Percentiles rank a stretch among this genome's conserved stretches.
phyloP scores from a whole-genome alignment of 2,888 invertebrate species.

The Amblyjoppa fuscipennis region DNA sequence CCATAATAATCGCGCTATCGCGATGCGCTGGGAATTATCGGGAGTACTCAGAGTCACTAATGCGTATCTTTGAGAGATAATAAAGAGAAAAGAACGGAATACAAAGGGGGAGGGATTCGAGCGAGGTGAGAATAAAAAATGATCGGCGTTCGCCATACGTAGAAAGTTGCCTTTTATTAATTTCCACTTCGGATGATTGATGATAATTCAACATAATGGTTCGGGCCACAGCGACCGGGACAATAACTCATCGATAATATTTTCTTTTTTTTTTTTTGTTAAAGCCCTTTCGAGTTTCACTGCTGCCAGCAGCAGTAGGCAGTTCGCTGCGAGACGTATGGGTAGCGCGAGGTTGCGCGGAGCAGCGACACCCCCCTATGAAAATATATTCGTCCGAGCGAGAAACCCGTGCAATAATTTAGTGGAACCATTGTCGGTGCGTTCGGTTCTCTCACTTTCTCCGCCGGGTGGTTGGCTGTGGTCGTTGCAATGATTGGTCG shows the following conservation, averaged over 20 bases:
- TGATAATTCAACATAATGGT: constrained; percentile 77
- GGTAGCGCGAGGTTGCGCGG: constrained; percentile 61
- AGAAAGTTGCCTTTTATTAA: constrained; percentile 74
- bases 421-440: constrained; percentile 73
- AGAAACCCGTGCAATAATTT: constrained; percentile 77
- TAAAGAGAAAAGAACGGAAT: neutral
- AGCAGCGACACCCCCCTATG: constrained; percentile 56
- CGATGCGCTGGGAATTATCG: constrained; percentile 28
- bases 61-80: constrained; percentile 14
- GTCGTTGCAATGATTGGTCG: constrained; percentile 75
- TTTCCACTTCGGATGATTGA: constrained; percentile 75
- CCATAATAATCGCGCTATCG: constrained; percentile 15
- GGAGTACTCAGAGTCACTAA: neutral
- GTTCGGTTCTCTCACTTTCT: constrained; percentile 21
- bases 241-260: constrained; percentile 73
- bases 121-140: constrained; percentile 11
- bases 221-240: constrained; percentile 71
- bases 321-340: constrained; percentile 53
- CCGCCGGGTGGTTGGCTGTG: constrained; percentile 37
- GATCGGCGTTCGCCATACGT: constrained; percentile 13
- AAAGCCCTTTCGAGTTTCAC: constrained; percentile 65
- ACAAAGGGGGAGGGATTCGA: neutral
- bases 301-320: constrained; percentile 38
- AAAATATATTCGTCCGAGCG: constrained; percentile 58
- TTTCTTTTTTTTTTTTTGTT: constrained; percentile 43